Evolutionary conservation across 1,140 invertebrate species (phyloP).

Genomic region (Trachymyrmex septentrionalis): DNA sequence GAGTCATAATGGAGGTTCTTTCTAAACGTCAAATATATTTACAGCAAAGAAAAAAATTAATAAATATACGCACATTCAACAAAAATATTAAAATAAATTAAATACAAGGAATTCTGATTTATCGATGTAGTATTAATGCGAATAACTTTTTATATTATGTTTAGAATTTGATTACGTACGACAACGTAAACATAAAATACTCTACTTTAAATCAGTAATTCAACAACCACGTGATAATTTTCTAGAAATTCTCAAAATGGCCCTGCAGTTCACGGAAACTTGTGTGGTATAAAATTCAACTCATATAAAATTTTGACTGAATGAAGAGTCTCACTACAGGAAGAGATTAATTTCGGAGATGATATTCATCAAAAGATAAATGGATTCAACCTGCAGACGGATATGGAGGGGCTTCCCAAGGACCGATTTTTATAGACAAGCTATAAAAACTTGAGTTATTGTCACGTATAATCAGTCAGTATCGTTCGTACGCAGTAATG

Average conservation of each 20-base stretch:
- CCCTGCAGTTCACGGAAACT: not conserved
- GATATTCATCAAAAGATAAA: too few relatives aligned
- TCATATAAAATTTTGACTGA: not conserved
- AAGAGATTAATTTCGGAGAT: too few relatives aligned
- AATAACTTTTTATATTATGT: not conserved
- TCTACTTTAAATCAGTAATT: not conserved
- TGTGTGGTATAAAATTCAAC: too few relatives aligned
- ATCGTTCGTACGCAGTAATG: too few relatives aligned
- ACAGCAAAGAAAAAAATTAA: not conserved
- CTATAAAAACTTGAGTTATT: too few relatives aligned
- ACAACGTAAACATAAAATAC: not conserved
- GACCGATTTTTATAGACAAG: too few relatives aligned
- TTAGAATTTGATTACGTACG: not conserved
- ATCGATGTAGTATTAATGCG: not conserved
- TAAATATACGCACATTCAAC: not conserved
- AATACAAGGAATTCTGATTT: not conserved
- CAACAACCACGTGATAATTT: not conserved
- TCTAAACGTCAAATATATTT: not conserved
- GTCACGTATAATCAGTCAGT: too few relatives aligned
- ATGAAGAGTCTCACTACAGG: too few relatives aligned
- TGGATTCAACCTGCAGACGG: too few relatives aligned
- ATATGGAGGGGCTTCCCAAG: too few relatives aligned
- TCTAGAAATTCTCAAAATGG: not conserved
- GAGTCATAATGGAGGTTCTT: not conserved
- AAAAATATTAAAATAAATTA: constrained; percentile 13